A percentile compares a stretch with the other conserved stretches of the same genome.
phyloP scores from a whole-genome alignment of 2,797 vertebrate species.

The Cossypha caffra region DNA sequence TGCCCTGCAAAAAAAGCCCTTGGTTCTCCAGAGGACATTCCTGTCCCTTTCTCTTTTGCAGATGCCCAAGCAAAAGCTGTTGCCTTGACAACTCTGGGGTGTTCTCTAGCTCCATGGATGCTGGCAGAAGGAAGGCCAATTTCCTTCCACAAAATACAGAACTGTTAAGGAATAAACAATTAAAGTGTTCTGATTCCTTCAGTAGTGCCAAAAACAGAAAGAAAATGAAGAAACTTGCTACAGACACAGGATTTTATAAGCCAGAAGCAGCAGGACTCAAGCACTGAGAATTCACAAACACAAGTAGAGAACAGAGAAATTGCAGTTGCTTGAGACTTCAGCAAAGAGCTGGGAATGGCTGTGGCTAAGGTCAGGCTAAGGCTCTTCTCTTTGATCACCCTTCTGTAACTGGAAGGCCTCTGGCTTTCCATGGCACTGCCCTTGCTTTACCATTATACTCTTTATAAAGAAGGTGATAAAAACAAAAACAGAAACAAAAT shows the following conservation, averaged over 20 bases:
- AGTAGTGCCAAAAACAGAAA: neutral
- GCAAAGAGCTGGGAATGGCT: neutral
- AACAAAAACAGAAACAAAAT: neutral
- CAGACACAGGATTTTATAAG: constrained; percentile 5
- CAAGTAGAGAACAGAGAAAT: neutral
- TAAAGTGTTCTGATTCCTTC: neutral
- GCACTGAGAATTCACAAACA: neutral
- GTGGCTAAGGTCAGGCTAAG: neutral
- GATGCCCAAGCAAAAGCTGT: constrained; percentile 69
- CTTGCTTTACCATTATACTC: neutral
- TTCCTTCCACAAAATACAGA: constrained; percentile 63
- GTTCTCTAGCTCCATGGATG: constrained; percentile 48
- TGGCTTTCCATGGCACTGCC: neutral
- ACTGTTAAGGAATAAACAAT: constrained; percentile 47
- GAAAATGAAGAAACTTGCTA: neutral
- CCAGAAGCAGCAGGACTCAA: constrained; percentile 18
- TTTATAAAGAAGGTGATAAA: neutral
- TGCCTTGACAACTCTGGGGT: constrained; percentile 77
- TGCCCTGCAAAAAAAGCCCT: constrained; percentile 40
- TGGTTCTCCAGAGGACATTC: constrained; percentile 35
- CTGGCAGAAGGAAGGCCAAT: constrained; percentile 49
- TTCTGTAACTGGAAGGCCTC: neutral
- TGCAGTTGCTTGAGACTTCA: neutral
- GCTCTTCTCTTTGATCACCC: neutral
- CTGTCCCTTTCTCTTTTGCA: constrained; percentile 49